Percentiles rank a stretch among this genome's conserved stretches.
These are phyloP conservation scores for Sylvilagus floridanus DNA, from an alignment of 2,797 vertebrate genomes.

Conservation along the genomic window DNA sequence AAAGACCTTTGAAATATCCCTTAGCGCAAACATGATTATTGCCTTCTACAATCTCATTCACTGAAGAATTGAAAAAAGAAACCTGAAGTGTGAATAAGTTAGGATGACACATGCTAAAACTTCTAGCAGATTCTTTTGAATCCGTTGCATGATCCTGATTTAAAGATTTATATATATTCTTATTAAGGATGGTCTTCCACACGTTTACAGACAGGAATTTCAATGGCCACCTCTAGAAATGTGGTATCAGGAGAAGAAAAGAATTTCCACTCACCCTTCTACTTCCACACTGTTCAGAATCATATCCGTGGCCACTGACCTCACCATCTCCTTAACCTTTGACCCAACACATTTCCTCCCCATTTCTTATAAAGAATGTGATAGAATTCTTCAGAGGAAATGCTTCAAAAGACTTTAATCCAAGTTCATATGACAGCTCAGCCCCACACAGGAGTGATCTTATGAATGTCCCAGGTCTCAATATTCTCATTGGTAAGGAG, in stretches of 20 bases:
- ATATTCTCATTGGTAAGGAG: neutral
- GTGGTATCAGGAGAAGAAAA: neutral
- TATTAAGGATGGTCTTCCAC: neutral
- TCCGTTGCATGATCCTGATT: neutral
- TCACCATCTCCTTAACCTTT: neutral
- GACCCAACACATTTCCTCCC: neutral
- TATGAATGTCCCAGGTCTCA: neutral
- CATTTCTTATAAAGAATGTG: neutral
- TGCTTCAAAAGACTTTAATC: neutral
- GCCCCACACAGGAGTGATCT: neutral
- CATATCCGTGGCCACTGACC: neutral
- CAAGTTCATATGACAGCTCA: neutral
- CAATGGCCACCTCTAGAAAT: neutral
- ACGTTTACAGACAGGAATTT: neutral
- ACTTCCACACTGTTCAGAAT: neutral
- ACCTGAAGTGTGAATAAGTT: neutral
- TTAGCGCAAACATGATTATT: neutral
- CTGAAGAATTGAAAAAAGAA: conserved; percentile 30
- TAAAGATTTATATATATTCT: neutral
- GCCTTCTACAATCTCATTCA: conserved; percentile 23
- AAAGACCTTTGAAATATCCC: too few relatives aligned
- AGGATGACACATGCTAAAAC: neutral
- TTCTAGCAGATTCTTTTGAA: neutral
- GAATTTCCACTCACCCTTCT: neutral
- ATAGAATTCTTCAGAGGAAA: neutral